Conservation (phyloP, 2,797 vertebrate species). For the Margarornis squamiger region DNA sequence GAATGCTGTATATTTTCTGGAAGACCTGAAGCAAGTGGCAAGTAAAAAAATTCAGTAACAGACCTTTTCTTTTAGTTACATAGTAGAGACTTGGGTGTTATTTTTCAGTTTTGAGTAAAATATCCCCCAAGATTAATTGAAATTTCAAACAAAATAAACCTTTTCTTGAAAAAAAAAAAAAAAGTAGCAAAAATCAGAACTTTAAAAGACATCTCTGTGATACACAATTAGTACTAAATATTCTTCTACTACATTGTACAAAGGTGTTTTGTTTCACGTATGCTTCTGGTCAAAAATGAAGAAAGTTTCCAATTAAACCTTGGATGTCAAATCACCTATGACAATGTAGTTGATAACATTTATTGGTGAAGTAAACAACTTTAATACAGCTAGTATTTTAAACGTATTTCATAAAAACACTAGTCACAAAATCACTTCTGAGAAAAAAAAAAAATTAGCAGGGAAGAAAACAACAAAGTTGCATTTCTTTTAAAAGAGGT, state of each 20-base stretch:
- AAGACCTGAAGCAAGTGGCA: background rate
- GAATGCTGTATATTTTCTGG: background rate
- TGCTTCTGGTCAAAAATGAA: background rate
- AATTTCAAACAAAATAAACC: background rate
- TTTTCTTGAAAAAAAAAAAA: background rate
- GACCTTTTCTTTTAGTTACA: background rate
- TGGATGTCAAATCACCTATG: background rate
- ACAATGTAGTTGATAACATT: background rate
- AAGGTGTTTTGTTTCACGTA: background rate
- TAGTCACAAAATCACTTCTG: background rate
- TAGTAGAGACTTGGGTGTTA: fast-evolving
- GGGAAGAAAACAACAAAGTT: background rate
- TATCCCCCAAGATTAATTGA: background rate
- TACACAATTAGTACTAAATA: background rate
- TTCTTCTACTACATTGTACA: background rate
- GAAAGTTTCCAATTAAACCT: background rate
- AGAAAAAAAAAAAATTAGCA: background rate
- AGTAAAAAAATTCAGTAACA: background rate
- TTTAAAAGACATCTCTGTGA: background rate
- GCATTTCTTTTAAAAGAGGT: background rate
- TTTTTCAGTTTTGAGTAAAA: background rate
- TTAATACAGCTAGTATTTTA: background rate
- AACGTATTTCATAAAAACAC: background rate
- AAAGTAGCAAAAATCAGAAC: background rate
- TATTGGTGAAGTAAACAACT: background rate